These are phyloP conservation scores for Lytechinus variegatus DNA, from an alignment of 35 echinoderm and acorn worm species.

Conservation along the genomic window DNA sequence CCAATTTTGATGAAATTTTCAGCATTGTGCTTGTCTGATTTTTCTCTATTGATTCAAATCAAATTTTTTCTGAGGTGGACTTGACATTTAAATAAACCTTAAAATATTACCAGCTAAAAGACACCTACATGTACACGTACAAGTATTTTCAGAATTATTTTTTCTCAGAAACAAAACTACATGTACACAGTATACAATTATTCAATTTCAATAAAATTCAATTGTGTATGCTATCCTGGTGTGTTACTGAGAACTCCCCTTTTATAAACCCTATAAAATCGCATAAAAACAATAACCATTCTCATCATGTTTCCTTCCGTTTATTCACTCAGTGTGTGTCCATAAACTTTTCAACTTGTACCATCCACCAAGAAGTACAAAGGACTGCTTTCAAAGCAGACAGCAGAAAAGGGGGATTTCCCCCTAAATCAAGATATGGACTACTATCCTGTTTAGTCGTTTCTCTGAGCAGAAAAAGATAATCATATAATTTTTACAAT, in stretches of 20 bases:
- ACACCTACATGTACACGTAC: background rate
- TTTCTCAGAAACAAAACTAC: background rate
- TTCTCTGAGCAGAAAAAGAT: too few species aligned
- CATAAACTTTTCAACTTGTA: conserved; percentile 1
- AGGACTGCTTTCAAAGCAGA: background rate
- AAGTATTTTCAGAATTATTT: background rate
- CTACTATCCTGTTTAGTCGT: too few species aligned
- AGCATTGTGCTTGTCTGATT: too few species aligned
- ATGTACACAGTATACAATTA: background rate
- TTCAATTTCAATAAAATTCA: background rate
- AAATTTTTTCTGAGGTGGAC: too few species aligned
- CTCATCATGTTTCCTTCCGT: background rate
- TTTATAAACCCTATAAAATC: background rate
- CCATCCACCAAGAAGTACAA: background rate
- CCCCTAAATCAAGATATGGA: background rate
- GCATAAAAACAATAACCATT: background rate
- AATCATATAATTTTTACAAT: too few species aligned
- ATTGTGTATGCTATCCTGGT: background rate
- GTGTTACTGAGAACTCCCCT: background rate
- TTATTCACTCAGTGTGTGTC: background rate
- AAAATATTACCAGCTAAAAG: too few species aligned
- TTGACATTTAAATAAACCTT: too few species aligned
- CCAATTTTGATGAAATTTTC: too few species aligned
- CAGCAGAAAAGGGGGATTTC: background rate
- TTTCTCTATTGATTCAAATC: too few species aligned